Evolutionary conservation across 2,888 invertebrate genomes (phyloP), one percentile per base, ranked within the genome.

Genomic region (Caprella mutica): DNA sequence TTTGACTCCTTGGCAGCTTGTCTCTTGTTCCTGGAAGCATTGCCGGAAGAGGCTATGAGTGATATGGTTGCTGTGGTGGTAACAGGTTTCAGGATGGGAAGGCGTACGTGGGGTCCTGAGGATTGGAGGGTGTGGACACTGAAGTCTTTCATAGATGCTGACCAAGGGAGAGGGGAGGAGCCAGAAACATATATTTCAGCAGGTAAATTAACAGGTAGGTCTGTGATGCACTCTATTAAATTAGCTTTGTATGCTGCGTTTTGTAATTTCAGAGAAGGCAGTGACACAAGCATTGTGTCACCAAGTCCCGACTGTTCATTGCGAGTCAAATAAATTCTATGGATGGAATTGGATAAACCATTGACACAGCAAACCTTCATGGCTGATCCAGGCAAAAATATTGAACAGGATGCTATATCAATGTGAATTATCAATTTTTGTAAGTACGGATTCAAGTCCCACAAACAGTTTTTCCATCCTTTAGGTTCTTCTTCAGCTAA

Each of bases 11-110:
- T n/a, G n/a, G n/a, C n/a, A n/a, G n/a, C n/a, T n/a, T n/a, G n/a
- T n/a, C n/a, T n/a, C n/a, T n/a, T n/a, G n/a, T n/a, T n/a, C n/a
- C n/a, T n/a, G n/a, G n/a, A n/a, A n/a, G n/a, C n/a, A n/a, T n/a
- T n/a, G n/a, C n/a, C n/a, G n/a, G n/a, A n/a, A n/a, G n/a, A n/a
- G 19, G 48, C 30, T 27, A 48, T 30, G 48, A 64, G 54, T 33
- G 64, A 59, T 2, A 64, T 54, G 24, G 64, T 64, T 17, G 60
- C 64, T 5, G 60, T 64, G 23, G 64, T 64, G 42, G 55, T 58
- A 35, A 64, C 64, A 29, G 58, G 58, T 46, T 64, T 60, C 3
- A 64, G 54, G 21, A 59, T 55, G 3, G 55, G 56, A 14, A 64
- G 56, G 43, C 59, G 60, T 3, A 64, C 58, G 38, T 58, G 55